Base-by-base conservation (phyloP, 2,888 invertebrate species). In the Ellobium chinense region DNA sequence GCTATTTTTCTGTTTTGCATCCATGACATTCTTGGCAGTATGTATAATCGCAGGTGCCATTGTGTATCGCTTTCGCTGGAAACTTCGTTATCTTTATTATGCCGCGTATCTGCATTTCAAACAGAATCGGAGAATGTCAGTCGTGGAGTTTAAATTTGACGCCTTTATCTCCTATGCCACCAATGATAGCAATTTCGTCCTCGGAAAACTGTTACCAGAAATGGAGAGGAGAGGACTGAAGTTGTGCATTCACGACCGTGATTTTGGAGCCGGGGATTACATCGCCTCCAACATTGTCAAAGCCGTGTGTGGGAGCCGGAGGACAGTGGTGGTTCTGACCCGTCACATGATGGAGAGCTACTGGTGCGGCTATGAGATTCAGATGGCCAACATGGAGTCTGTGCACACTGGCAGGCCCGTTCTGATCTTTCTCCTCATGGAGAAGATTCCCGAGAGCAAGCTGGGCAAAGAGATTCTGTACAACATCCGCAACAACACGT, bases 341-440 rank as follows among this genome's bases (percentile, higher is more conserved):
- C 60, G 29, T 2, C 24, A 29, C 46, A 21, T 80, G 75, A 62
- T 69, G 62, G 63, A 65, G 18, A 75, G 75, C n/a, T 68, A 66
- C 54, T 80, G 80, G 80, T 80, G 80, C 34, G 18, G 37, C 60
- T 80, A 75, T 63, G 80, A 80, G 54, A 36, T 80, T 14, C 68
- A 80, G 80, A 80, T 80, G 80, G 80, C 80, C 65, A 75, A 58
- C 12, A 74, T 80, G 75, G 80, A 80, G 39, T 34, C 27, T 29
- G 27, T 21, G 2, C 74, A 74, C 58, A 58, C 58, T 14, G 80
- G 80, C 1, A 63, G 73, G 5, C n/a, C 31, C 29, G 74, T 80
- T 21, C 63, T 80, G 66, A 31, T 80, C n/a, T 74, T 80, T 34
- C 60, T 80, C 29, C 24, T 80, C 14, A 46, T 68, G 54, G 74